Evolutionary conservation across 2,113 vertebrate species (phyloP).

Genomic region (Syrmaticus mikado): DNA sequence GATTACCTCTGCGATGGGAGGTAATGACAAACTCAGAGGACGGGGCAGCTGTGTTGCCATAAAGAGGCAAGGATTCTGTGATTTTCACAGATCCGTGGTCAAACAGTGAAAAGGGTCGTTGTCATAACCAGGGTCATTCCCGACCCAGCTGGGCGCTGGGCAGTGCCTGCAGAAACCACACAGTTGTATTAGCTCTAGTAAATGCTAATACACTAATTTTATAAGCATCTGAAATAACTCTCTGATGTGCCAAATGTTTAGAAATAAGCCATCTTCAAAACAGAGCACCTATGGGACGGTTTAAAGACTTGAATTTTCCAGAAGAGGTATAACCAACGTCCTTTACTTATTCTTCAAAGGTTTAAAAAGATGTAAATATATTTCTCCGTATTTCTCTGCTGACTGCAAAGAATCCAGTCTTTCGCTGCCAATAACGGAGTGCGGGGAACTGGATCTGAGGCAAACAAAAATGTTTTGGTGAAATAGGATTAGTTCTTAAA

Average conservation of each 20-base stretch:
- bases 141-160: not conserved
- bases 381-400: not conserved
- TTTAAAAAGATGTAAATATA: conserved; percentile 7
- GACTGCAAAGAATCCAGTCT: conserved; percentile 11
- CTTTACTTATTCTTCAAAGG: not conserved
- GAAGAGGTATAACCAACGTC: not conserved
- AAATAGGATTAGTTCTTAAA: conserved; percentile 83
- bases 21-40: not conserved
- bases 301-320: not conserved
- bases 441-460: conserved; percentile 29
- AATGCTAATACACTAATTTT: not conserved
- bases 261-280: conserved; percentile 17
- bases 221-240: not conserved
- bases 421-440: not conserved
- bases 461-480: conserved; percentile 76
- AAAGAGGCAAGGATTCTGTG: not conserved
- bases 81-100: not conserved
- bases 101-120: not conserved
- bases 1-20: not conserved
- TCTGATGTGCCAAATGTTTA: not conserved
- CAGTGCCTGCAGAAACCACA: not conserved
- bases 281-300: not conserved
- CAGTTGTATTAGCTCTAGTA: not conserved
- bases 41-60: not conserved
- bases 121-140: not conserved